A percentile compares a stretch with the other conserved stretches of the same genome.
Evolutionary conservation across 1,140 invertebrate species (phyloP).

Genomic region (Diabrotica virgifera): DNA sequence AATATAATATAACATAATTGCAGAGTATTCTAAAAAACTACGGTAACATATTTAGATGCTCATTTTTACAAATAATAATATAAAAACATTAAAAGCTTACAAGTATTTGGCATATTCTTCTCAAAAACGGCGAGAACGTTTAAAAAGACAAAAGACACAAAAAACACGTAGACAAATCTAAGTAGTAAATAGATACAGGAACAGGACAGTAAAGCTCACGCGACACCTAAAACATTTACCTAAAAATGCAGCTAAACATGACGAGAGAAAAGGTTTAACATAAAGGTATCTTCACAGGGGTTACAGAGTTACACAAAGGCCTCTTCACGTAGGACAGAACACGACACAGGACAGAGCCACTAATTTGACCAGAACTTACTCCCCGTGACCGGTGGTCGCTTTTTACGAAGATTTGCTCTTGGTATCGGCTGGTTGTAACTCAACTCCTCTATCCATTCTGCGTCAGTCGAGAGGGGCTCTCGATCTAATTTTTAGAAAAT

Average conservation of each 20-base stretch:
- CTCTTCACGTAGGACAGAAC: constrained; percentile 4
- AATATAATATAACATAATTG: too few species aligned
- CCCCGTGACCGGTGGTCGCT: constrained; percentile 48
- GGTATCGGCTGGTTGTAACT: constrained; percentile 12
- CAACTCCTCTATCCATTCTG: constrained; percentile 25
- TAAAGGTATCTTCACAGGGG: constrained; percentile 12
- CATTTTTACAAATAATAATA: too few species aligned
- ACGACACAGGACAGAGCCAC: constrained; percentile 17
- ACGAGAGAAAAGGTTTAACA: constrained; percentile 14
- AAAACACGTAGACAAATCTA: constrained; percentile 21
- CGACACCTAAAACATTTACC: constrained; percentile 20
- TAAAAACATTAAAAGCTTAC: neutral
- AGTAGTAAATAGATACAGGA: neutral
- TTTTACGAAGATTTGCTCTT: constrained; percentile 46
- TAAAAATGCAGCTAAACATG: constrained; percentile 20
- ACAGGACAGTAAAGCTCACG: constrained; percentile 15
- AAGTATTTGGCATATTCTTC: constrained; percentile 14
- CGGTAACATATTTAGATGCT: too few species aligned
- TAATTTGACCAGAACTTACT: constrained; percentile 50
- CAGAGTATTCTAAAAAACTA: too few species aligned
- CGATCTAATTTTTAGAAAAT: neutral
- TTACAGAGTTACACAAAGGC: constrained; percentile 5
- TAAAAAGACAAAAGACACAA: constrained; percentile 21
- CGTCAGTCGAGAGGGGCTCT: constrained; percentile 19
- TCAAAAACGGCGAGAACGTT: neutral